A percentile compares a stretch with the other conserved stretches of the same genome.
Conservation (phyloP, 2,797 vertebrate genomes). For the Diplodus puntazzo region DNA sequence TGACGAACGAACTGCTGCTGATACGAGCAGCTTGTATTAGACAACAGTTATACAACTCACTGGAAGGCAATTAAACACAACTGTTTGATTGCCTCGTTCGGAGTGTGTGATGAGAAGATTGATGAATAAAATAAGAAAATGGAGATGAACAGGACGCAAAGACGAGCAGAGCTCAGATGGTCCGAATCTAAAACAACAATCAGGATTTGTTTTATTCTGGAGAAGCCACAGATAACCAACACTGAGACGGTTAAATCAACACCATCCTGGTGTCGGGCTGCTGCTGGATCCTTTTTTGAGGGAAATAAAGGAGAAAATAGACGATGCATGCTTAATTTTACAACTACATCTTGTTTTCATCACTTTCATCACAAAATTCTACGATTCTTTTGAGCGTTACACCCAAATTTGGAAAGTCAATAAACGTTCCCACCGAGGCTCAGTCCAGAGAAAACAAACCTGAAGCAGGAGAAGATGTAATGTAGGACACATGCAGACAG, state of each 20-base stretch:
- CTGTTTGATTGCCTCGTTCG: neutral
- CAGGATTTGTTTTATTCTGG: neutral
- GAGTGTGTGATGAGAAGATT: neutral
- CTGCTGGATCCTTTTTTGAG: neutral
- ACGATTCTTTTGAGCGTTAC: neutral
- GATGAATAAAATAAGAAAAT: neutral
- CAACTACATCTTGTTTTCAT: neutral
- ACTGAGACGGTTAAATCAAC: neutral
- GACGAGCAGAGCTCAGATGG: neutral
- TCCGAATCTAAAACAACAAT: neutral
- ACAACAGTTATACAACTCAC: no score
- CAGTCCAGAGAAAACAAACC: neutral
- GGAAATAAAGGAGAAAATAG: neutral
- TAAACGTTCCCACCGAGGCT: neutral
- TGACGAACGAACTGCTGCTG: no score
- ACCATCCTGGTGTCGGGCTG: no score
- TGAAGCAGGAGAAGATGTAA: neutral
- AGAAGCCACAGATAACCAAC: neutral
- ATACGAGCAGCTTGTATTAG: no score
- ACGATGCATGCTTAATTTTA: neutral
- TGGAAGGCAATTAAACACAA: neutral
- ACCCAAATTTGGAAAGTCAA: neutral
- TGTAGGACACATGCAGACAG: neutral
- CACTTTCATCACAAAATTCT: neutral
- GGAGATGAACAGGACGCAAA: neutral